Percentiles rank a stretch among this genome's conserved stretches.
Evolutionary conservation across 2,888 invertebrate species (phyloP).

Genomic region (Troides oblongomaculatus): DNA sequence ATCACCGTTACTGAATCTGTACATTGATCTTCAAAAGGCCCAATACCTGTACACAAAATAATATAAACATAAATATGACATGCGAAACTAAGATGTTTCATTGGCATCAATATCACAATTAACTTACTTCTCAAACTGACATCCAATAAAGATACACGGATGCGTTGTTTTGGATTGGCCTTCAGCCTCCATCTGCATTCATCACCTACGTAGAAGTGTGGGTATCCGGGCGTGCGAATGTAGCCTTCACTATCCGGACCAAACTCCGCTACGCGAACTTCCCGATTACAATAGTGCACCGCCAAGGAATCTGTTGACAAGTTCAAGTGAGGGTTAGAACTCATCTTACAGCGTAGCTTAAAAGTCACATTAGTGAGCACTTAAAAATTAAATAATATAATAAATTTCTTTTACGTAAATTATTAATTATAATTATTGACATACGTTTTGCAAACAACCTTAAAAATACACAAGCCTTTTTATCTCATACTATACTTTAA

Average conservation of each 20-base stretch:
- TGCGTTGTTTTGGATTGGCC: constrained; percentile 81
- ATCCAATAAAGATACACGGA: constrained; percentile 84
- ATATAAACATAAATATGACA: too few relatives aligned
- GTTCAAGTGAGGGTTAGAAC: too few relatives aligned
- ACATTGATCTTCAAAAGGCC: constrained; percentile 73
- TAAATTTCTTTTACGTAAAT: too few relatives aligned
- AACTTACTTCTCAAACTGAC: constrained; percentile 84
- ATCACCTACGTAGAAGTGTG: constrained; percentile 85
- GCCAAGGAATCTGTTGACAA: constrained; percentile 70
- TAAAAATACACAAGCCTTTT: too few relatives aligned
- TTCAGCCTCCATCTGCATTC: constrained; percentile 84
- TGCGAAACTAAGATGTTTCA: too few relatives aligned
- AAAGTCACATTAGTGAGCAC: too few relatives aligned
- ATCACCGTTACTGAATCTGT: constrained; percentile 74
- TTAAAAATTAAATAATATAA: too few relatives aligned
- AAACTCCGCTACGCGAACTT: constrained; percentile 60
- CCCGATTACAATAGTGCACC: constrained; percentile 79
- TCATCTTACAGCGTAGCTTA: too few relatives aligned
- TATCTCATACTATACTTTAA: too few relatives aligned
- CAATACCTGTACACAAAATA: constrained; percentile 54
- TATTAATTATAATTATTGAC: too few relatives aligned
- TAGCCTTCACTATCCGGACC: constrained; percentile 81
- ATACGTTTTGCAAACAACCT: too few relatives aligned
- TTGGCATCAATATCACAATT: background rate
- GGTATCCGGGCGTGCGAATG: constrained; percentile 86